Conservation (phyloP, 1,140 invertebrate genomes). For the Pteromalus puparum region DNA sequence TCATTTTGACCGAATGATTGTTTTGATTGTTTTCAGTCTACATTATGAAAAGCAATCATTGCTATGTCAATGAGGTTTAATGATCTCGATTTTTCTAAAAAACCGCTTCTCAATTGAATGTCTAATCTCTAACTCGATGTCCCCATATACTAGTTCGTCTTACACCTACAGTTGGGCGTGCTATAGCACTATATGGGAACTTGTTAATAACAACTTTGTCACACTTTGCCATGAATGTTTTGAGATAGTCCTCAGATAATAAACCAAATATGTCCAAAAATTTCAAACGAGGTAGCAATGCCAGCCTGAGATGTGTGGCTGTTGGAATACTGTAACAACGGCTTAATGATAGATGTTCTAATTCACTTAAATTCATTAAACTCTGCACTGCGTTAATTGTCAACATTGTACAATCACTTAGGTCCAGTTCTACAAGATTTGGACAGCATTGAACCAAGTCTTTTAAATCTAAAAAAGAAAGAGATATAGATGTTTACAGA, state of each 20-base stretch:
- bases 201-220: slow-evolving; percentile 80
- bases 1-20: slow-evolving; percentile 34
- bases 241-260: slow-evolving; percentile 78
- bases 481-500: not conserved
- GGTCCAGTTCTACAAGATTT: slow-evolving; percentile 86
- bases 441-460: slow-evolving; percentile 81
- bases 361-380: slow-evolving; percentile 80
- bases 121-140: slow-evolving; percentile 86
- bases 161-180: slow-evolving; percentile 90
- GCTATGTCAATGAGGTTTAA: slow-evolving; percentile 27
- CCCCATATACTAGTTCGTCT: slow-evolving; percentile 93
- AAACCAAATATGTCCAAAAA: slow-evolving; percentile 88
- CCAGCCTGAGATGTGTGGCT: slow-evolving; percentile 73
- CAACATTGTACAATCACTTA: slow-evolving; percentile 89
- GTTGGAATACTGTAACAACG: slow-evolving; percentile 88
- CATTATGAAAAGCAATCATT: slow-evolving; percentile 46
- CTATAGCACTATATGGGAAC: slow-evolving; percentile 86
- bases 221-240: slow-evolving; percentile 76
- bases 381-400: slow-evolving; percentile 78
- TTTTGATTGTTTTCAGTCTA: slow-evolving; percentile 40
- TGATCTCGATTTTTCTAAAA: not conserved
- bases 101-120: not conserved
- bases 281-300: slow-evolving; percentile 78
- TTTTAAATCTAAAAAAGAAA: slow-evolving; percentile 79
- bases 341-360: slow-evolving; percentile 89